Conservation (phyloP, 2,797 vertebrate species). For the Amniataba percoides region DNA sequence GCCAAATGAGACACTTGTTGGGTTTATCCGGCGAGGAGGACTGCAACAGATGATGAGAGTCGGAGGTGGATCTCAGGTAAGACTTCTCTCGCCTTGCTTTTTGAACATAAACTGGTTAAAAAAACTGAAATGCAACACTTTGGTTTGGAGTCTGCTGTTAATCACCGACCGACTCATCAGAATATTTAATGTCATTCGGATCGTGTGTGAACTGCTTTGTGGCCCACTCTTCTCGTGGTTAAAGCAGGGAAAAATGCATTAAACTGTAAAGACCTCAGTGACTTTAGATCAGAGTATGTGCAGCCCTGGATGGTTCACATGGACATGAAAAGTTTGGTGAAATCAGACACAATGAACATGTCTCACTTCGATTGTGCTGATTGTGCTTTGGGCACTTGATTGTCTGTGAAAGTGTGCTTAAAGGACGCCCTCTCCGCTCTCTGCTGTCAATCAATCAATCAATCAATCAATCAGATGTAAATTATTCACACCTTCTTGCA, state of each 20-base stretch:
- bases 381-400: not conserved
- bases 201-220: not conserved
- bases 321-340: not conserved
- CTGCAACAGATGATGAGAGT: slow-evolving; percentile 53
- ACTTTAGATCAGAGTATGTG: slow-evolving; percentile 36
- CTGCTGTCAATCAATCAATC: not conserved
- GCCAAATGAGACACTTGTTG: slow-evolving; percentile 28
- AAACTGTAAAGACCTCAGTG: not conserved
- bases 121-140: not conserved
- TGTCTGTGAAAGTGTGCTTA: not conserved
- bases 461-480: not conserved
- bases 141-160: not conserved
- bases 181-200: not conserved
- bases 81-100: not conserved
- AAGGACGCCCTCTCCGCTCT: not conserved
- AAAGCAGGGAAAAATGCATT: not conserved
- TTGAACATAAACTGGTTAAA: not conserved
- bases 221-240: not conserved
- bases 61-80: slow-evolving; percentile 65
- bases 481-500: not conserved
- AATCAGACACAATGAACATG: not conserved
- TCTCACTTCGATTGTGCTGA: too few relatives aligned
- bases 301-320: not conserved
- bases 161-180: not conserved
- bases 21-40: slow-evolving; percentile 33